Percentiles rank a stretch among this genome's conserved stretches.
These are phyloP conservation scores for Hypselothyrea guttata DNA, from an alignment of 2,888 invertebrate genomes.

Conservation along the genomic window DNA sequence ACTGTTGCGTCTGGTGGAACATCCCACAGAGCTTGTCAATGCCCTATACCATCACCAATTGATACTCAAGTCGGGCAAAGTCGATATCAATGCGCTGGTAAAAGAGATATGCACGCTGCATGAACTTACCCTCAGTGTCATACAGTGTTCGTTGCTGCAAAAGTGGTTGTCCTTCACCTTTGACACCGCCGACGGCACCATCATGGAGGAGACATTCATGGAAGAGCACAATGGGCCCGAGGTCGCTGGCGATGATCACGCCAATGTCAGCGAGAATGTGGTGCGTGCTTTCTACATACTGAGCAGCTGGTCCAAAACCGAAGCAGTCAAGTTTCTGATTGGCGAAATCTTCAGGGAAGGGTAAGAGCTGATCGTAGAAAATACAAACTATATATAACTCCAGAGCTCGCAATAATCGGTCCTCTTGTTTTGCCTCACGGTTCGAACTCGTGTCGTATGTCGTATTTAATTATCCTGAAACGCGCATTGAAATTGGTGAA, in stretches of 20 bases:
- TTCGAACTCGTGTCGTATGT: too few relatives aligned
- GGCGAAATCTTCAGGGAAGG: slow-evolving; percentile 80
- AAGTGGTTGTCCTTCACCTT: slow-evolving; percentile 80
- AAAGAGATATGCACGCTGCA: slow-evolving; percentile 79
- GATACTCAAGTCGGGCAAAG: slow-evolving; percentile 77
- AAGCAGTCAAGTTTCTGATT: slow-evolving; percentile 79
- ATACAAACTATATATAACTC: too few relatives aligned
- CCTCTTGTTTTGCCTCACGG: too few relatives aligned
- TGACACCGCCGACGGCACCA: slow-evolving; percentile 66
- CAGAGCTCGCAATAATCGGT: too few relatives aligned
- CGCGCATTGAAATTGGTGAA: too few relatives aligned
- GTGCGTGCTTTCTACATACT: slow-evolving; percentile 81
- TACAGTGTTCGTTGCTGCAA: slow-evolving; percentile 80
- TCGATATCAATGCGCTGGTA: slow-evolving; percentile 80
- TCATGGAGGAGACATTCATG: slow-evolving; percentile 81
- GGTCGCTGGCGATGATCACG: slow-evolving; percentile 41
- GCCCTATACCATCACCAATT: slow-evolving; percentile 79
- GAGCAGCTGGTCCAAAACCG: slow-evolving; percentile 79
- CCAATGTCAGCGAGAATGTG: slow-evolving; percentile 77
- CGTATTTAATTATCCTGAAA: too few relatives aligned
- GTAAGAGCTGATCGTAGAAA: too few relatives aligned
- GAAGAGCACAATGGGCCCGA: slow-evolving; percentile 75
- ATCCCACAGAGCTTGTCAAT: slow-evolving; percentile 79
- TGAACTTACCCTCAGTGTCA: slow-evolving; percentile 69
- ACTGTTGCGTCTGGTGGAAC: slow-evolving; percentile 78